Evolutionary conservation across 2,797 vertebrate genomes (phyloP), one percentile per base, ranked within the genome.

Genomic region (Galago senegalensis): DNA sequence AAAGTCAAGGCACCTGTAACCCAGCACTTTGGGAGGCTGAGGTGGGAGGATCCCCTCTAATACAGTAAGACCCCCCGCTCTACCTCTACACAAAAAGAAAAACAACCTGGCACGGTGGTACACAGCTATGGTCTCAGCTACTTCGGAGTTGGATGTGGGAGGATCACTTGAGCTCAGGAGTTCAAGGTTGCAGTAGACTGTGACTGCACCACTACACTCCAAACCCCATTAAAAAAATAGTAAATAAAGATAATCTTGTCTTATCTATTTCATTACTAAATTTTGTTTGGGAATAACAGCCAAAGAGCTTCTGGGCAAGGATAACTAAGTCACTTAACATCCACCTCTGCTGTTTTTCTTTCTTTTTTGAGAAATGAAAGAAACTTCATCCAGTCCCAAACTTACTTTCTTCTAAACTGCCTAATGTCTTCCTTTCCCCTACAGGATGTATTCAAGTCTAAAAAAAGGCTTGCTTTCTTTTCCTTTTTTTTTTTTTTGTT

Each of bases 221-320:
- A 67, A 31, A 67, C 31, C 1, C 65, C 8, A 67, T 67, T n/a
- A 13, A 63, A 65, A 65, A 31, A 53, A 53, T 53, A 53, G 14
- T 14, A 53, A 53, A 40, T 40, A 40, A 40, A 53, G 49, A 53
- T 53, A 53, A 53, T 53, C 46, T 49, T 49, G 46, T 49, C 46
- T 49, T 6, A 43, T 21, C 18, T 29, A 43, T 25, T 31, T 43
- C 75, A 77, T 25, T 23, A 58, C 63, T 72, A 80, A 27, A 49
- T 73, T 61, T 73, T 76, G 34, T 60, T 53, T 82, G 29, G n/a
- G 65, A 72, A 53, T 40, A 89, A 86, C 6, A 29, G 61, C 20
- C 88, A 58, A 76, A 70, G 43, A 76, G 12, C 43, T 90, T 90
- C 95, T 58, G 82, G 72, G 77, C 76, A 95, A 70, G 11, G 67